Evolutionary conservation across 2,113 vertebrate species (phyloP), one percentile per base, ranked within the genome.

Genomic region (Thomomys bottae): DNA sequence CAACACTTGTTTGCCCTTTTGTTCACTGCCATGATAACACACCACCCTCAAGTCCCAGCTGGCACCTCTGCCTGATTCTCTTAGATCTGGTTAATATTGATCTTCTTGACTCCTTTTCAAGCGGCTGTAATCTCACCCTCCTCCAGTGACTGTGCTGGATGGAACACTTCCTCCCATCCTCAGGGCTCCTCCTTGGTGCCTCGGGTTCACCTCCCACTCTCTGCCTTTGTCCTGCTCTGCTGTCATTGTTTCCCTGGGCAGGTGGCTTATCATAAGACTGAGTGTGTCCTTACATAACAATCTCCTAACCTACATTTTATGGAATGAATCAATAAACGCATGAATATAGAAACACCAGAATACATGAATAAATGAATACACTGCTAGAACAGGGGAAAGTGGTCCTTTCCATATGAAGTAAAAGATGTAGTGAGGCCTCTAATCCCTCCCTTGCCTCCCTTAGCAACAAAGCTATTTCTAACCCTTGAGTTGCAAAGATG

Each of bases 181-280:
- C 34, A 17, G 26, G 2, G 54, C 45, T 1, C 32, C 23, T 30
- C 12, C 5, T 32, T 15, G n/a, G n/a, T 18, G 32, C 66, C 11
- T 0, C n/a, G n/a, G n/a, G n/a, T n/a, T 0, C 8, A 15, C 64
- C 40, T 3, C 23, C 12, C 5, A 4, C 11, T 28, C 71, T 26
- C 18, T 20, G 54, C 28, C 38, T 30, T 9, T 20, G 21, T 10
- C 76, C n/a, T 11, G 3, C 2, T 9, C 21, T 2, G 42, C 15
- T 17, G 9, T 26, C 8, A 15, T 15, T 54, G 49, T 54, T 14
- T 54, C 12, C 49, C 18, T 17, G 12, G 49, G 49, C 49, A 18
- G 17, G 49, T 54, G 14, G 49, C 2, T 17, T 54, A 54, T 15
- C 49, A 14, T 4, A 54, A 54, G 49, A 14, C 49, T 17, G 49